Evolutionary conservation across 2,113 vertebrate species (phyloP), one percentile per base, ranked within the genome.

Genomic region (Rousettus leschenaultii): DNA sequence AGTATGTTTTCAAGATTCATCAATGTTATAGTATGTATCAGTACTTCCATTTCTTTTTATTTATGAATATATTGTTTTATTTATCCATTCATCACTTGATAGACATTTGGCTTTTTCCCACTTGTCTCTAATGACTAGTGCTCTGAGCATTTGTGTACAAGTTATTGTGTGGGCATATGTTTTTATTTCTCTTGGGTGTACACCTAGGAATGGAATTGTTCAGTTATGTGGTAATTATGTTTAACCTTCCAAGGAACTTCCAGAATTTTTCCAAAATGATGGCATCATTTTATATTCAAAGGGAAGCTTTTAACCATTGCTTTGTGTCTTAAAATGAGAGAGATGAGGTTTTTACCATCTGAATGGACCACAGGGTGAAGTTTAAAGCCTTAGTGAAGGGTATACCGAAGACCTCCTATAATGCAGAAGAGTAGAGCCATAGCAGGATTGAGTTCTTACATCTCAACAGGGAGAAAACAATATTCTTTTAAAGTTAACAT

Each of bases 311-410:
- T 45, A 86, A 57, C 28, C 35, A 61, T 59, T 85, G 61, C 61
- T 94, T 91, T 82, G 33, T 91, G 33, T 84, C 85, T 89, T 96
- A 83, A 92, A 92, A 74, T 51, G 51, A 51, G 51, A 51, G 51
- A 51, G 51, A 51, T 51, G 51, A 51, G 51, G 51, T 51, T 51
- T 43, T 73, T 63, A 28, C 35, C 8, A 14, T 78, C 22, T 43
- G 40, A 73, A 43, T 84, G 63, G 26, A 79, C 59, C 59, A 74
- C 35, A 77, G 63, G 57, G 43, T 85, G 7, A 82, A 71, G n/a
- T 57, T 33, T 88, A 86, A 82, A 89, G 11, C 9, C 8, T 89
- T 82, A 74, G 45, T 74, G 35, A 59, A 61, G 24, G 14, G 6
- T 78, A 22, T 38, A 57, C 13, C 48, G 87, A 43, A 8, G 51